Base-by-base conservation (phyloP, 2,888 invertebrate species). In the Epinotia ramella region DNA sequence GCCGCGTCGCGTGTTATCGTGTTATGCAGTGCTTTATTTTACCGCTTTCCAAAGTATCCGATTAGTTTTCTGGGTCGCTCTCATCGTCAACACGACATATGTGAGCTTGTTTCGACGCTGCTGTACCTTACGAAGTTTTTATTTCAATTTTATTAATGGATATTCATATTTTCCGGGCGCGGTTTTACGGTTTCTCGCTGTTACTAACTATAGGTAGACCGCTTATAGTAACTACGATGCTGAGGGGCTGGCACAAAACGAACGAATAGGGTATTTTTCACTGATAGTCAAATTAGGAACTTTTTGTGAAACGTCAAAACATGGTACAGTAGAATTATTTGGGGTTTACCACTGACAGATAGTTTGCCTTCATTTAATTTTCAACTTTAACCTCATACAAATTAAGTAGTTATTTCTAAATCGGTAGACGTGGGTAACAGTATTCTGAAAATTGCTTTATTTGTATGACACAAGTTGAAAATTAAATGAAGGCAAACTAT, bases 21-120 rank as follows among this genome's bases (percentile, higher is more conserved):
- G 73, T 67, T 40, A 56, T 69, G 46, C 24, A 44, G 67, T 68
- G 40, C 66, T 67, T 73, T 53, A 73, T 60, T 73, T 73, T 53
- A 66, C 40, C 67, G 62, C 67, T 56, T 56, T 68, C 67, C 73
- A 44, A 40, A 44, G n/a, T 24, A 24, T 68, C 56, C 24, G 66
- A 62, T 62, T 40, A 63, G 53, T 13, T 62, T 53, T 56, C 18
- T 56, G 56, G 53, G 67, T 44, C 20, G 33, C 46, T 66, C n/a
- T 44, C 44, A 44, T 67, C 13, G 11, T n/a, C 20, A 2, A 24
- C 59, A 59, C 44, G 57, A 59, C 24, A 68, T 16, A 59, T n/a
- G 67, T 5, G 16, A 49, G 18, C 11, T 44, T 44, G 57, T 67
- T 57, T 57, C 16, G 0, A 7, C 7, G 56, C 9, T 67, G 18